Percentiles rank a stretch among this genome's conserved stretches.
Conservation (phyloP, 35 echinoderm and acorn worm genomes). For the Nesometra sesokonis region DNA sequence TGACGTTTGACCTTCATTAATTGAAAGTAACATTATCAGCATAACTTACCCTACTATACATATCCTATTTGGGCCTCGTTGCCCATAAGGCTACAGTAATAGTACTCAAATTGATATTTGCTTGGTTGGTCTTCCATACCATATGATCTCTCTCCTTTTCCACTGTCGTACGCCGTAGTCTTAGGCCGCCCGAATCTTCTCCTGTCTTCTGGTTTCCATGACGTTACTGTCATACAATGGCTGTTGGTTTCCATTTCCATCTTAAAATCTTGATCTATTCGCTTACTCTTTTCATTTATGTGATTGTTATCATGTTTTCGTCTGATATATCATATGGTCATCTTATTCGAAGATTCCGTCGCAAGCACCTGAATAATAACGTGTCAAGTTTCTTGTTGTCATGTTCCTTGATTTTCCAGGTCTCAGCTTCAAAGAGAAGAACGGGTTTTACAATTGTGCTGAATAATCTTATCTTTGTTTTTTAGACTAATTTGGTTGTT, state of each 20-base stretch:
- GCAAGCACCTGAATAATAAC: neutral
- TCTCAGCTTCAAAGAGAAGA: neutral
- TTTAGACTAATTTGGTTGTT: neutral
- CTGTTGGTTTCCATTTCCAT: neutral
- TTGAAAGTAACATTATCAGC: no score
- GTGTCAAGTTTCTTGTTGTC: conserved; percentile 7
- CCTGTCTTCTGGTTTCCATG: neutral
- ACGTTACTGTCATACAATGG: neutral
- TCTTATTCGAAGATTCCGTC: neutral
- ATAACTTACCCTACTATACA: neutral
- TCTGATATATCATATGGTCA: conserved; percentile 4
- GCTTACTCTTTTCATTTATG: neutral
- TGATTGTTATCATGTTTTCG: neutral
- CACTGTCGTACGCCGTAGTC: neutral
- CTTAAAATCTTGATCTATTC: neutral
- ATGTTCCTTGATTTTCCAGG: neutral
- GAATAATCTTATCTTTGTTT: neutral
- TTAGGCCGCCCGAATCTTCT: neutral
- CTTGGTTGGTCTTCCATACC: neutral
- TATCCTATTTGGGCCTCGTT: conserved; percentile 1
- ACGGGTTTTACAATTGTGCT: neutral
- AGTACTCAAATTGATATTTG: neutral
- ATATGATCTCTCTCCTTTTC: neutral
- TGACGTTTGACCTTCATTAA: no score
- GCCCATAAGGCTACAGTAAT: neutral